Base-by-base conservation (phyloP, 2,113 vertebrate species). In the Corvus cornix region DNA sequence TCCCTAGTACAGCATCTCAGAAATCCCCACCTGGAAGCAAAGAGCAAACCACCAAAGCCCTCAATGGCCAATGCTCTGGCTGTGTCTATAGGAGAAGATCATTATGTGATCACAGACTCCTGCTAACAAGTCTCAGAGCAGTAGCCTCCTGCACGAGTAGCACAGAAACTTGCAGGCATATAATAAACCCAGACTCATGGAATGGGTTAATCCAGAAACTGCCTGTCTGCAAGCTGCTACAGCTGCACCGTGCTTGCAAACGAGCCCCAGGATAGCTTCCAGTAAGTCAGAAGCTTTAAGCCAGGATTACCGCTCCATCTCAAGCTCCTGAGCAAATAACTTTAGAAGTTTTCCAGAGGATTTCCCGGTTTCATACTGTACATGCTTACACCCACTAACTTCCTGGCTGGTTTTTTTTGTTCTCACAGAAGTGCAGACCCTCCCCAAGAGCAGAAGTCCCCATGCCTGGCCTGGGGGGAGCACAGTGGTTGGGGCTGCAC, bases 401-500 rank as follows among this genome's bases (percentile, higher is more conserved):
- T 51, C 37, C 76, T n/a, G 49, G 31, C 31, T 2, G 5, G 3
- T 9, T 9, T 9, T 46, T 43, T 53, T 8, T 28, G 60, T 43
- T 11, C n/a, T 22, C 33, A 13, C 21, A 46, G 16, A 49, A 72
- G 64, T 1, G 30, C 84, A 58, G 24, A 23, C 8, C 22, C 22
- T 78, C 28, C 63, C 51, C 55, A 22, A 1, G n/a, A 30, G 58
- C n/a, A 33, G 11, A 33, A 8, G 33, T 16, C 15, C 33, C 33
- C 4, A 1, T 11, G 23, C 17, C 28, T 1, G 3, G 58, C 2
- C 1, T 22, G 6, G 33, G 51, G 35, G 35, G 12, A 20, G 27
- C 55, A 5, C 64, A 23, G 75, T 3, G 1, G 55, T 3, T 30
- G 35, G 49, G 1, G 7, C 77, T n/a, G 72, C 66, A 17, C 60